A percentile compares a stretch with the other conserved stretches of the same genome.
These are phyloP conservation scores for Macrobrachium rosenbergii DNA, from an alignment of 1,140 invertebrate species.

Conservation along the genomic window DNA sequence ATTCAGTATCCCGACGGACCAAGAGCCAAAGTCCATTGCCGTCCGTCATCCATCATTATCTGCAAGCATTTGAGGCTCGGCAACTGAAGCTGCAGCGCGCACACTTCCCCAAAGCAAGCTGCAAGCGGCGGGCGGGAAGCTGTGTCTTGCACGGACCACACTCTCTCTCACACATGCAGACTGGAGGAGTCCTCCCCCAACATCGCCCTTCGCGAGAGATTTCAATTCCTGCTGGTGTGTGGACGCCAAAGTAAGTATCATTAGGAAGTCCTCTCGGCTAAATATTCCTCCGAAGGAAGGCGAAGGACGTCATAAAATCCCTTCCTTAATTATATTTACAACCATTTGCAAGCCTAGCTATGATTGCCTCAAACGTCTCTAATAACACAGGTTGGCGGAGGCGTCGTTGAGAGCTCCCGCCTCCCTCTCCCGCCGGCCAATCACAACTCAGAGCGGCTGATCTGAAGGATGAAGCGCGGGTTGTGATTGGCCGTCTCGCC, in stretches of 20 bases:
- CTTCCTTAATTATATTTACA: conserved; percentile 46
- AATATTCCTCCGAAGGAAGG: neutral
- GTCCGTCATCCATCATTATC: no score
- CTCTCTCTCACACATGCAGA: no score
- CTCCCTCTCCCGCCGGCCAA: conserved; percentile 32
- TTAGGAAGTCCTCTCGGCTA: conserved; percentile 18
- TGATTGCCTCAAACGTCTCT: conserved; percentile 7
- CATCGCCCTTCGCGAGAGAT: no score
- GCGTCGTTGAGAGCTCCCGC: conserved; percentile 48
- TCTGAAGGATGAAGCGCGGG: conserved; percentile 35
- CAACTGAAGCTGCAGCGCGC: no score
- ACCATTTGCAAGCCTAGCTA: conserved; percentile 55
- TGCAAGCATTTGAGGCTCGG: no score
- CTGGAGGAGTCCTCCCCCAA: no score
- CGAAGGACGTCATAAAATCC: conserved; percentile 32
- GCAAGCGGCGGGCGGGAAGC: no score
- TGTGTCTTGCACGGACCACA: no score
- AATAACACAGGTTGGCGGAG: conserved; percentile 45
- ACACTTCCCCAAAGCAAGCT: no score
- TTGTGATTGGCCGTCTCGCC: conserved; percentile 35
- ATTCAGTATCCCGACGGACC: no score
- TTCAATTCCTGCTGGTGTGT: no score
- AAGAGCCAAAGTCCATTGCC: no score
- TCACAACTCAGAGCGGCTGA: conserved; percentile 50
- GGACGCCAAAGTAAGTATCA: conserved; percentile 8